Evolutionary conservation across 2,113 vertebrate species (phyloP), one percentile per base, ranked within the genome.

Genomic region (Anthoscopus minutus): DNA sequence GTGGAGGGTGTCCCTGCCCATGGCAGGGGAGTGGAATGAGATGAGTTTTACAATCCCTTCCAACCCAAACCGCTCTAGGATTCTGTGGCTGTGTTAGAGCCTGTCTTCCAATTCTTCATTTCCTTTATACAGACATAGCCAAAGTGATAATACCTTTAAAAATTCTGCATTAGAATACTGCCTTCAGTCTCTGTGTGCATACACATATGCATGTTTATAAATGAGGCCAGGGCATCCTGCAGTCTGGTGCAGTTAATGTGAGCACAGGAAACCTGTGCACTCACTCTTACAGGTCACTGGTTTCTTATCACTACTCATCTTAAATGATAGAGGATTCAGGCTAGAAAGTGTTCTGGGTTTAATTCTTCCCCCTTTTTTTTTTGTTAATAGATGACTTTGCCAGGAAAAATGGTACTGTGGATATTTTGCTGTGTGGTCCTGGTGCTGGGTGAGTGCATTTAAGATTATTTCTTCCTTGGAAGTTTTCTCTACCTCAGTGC

Each of bases 361-460:
- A 62, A 78, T 21, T 53, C 62, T 21, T 31, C 44, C 4, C 0
- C 5, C 6, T 4, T 3, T 31, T 10, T 25, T 58, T 28, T 11
- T 35, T 61, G 88, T 82, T 93, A 73, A 40, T 73, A 99, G 98
- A 95, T 67, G 96, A 98, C 77, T 98, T 98, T 79, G 97, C 97
- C 79, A 97, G 91, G 83, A 97, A 98, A 72, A 89, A 91, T 44
- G 99, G 98, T 87, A 98, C 98, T 23, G 96, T 95, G 60, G 99
- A 99, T 67, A 96, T 97, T 96, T 98, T 99, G 95, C 98, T 99
- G 50, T 99, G 99, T 77, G 99, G 98, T 93, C 80, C 90, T 65
- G 98, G 98, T 82, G 97, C 98, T 69, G 99, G 99, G 99, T 99
- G 97, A 98, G 99, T 98, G 42, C 18, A 33, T 8, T 89, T 62